phyloP scores from a whole-genome alignment of 2,797 vertebrate genomes.

The Holocentrus rufus region DNA sequence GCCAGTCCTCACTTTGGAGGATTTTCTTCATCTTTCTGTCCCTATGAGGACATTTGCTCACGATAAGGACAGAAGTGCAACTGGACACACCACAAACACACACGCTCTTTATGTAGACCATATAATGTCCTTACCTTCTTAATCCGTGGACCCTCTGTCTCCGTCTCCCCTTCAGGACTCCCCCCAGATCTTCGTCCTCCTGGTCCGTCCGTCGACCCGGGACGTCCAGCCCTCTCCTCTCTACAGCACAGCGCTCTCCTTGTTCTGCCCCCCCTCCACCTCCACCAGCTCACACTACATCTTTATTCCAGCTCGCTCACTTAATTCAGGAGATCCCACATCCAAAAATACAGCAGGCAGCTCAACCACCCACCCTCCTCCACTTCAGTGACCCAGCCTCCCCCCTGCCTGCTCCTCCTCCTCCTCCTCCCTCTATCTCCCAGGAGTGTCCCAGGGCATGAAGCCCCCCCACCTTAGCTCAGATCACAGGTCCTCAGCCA shows the following conservation, averaged over 20 bases:
- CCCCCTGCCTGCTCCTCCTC: slow-evolving; percentile 40
- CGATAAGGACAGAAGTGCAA: not conserved
- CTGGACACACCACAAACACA: not conserved
- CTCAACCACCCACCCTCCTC: slow-evolving; percentile 58
- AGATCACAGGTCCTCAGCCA: slow-evolving; percentile 55
- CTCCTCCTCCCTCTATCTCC: slow-evolving; percentile 56
- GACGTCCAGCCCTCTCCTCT: slow-evolving; percentile 70
- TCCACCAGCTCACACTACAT: slow-evolving; percentile 83
- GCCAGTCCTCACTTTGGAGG: too few species aligned
- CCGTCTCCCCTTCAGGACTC: slow-evolving; percentile 45
- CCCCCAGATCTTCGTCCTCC: slow-evolving; percentile 55
- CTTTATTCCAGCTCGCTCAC: slow-evolving; percentile 82
- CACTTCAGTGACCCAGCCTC: slow-evolving; percentile 64
- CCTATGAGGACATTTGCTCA: not conserved
- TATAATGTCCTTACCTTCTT: slow-evolving; percentile 74
- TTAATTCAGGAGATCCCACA: slow-evolving; percentile 81
- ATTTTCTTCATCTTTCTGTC: not conserved
- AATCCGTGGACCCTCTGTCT: slow-evolving; percentile 69
- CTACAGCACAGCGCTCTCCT: slow-evolving; percentile 82
- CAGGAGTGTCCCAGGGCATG: slow-evolving; percentile 71
- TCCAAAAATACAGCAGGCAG: slow-evolving; percentile 81
- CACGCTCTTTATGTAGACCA: slow-evolving; percentile 21
- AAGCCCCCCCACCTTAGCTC: slow-evolving; percentile 37
- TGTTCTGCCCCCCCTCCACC: slow-evolving; percentile 76
- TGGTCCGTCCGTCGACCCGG: slow-evolving; percentile 58